These are phyloP conservation scores for Corythoichthys intestinalis DNA, from an alignment of 2,113 vertebrate species.

Conservation along the genomic window DNA sequence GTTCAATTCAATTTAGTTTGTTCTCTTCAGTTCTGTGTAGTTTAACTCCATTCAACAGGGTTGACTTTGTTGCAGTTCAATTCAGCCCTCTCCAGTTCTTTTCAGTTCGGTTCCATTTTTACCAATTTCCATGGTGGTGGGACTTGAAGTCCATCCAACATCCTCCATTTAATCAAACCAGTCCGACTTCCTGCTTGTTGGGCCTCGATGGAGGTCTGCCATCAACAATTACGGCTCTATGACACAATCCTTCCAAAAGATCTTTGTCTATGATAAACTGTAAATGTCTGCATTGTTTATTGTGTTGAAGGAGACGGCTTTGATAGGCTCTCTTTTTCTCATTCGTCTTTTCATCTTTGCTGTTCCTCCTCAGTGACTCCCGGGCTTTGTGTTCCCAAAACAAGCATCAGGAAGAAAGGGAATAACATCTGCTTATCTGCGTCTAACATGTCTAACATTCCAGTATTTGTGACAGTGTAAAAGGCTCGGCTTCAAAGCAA, in stretches of 20 bases:
- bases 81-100: not conserved
- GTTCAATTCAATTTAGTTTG: not conserved
- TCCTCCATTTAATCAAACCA: not conserved
- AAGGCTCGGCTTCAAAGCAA: not conserved
- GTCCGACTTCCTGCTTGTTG: not conserved
- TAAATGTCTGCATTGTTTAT: constrained; percentile 49
- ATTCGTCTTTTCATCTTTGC: constrained; percentile 40
- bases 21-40: not conserved
- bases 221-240: not conserved
- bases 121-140: not conserved
- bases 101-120: not conserved
- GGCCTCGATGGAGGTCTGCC: not conserved
- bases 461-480: not conserved
- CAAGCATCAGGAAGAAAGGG: constrained; percentile 40
- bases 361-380: constrained; percentile 66
- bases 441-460: not conserved
- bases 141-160: not conserved
- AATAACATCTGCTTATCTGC: constrained; percentile 60
- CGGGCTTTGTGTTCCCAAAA: constrained; percentile 53
- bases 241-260: constrained; percentile 32
- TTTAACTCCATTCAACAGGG: not conserved
- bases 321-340: constrained; percentile 48
- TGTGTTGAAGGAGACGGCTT: constrained; percentile 37
- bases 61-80: not conserved
- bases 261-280: constrained; percentile 44